Evolutionary conservation across 2,797 vertebrate species (phyloP).

Genomic region (Sebastes cheni): DNA sequence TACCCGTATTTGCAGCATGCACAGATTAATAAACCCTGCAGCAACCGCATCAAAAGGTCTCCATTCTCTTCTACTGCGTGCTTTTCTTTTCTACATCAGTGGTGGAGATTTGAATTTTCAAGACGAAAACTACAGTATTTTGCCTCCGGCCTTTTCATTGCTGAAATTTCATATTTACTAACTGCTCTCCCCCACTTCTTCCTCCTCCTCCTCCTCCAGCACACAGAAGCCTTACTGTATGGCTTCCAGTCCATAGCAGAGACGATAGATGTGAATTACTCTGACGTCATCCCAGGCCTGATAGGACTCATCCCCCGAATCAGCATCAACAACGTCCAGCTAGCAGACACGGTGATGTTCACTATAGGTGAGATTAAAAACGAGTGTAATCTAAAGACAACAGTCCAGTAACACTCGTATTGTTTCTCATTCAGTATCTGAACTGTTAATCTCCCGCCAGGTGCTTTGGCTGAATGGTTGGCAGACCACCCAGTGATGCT

Average conservation of each 20-base stretch:
- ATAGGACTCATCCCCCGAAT: conserved; percentile 98
- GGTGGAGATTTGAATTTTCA: no score
- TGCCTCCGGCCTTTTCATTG: neutral
- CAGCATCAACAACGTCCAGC: conserved; percentile 97
- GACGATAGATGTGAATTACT: conserved; percentile 98
- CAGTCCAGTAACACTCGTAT: neutral
- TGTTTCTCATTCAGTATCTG: neutral
- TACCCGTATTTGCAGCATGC: neutral
- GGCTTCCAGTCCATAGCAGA: conserved; percentile 99
- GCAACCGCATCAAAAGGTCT: neutral
- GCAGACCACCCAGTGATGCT: conserved; percentile 99
- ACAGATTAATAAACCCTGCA: neutral
- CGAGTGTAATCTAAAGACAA: neutral
- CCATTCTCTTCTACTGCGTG: neutral
- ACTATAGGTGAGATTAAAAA: conserved; percentile 87
- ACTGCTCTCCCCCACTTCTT: neutral
- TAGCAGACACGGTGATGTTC: conserved; percentile 98
- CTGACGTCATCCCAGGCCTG: conserved; percentile 95
- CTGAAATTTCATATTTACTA: neutral
- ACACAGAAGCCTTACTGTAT: conserved; percentile 95
- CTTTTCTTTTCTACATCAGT: neutral
- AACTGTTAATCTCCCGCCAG: conserved; percentile 68
- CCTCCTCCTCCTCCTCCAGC: conserved; percentile 76
- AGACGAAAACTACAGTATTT: neutral
- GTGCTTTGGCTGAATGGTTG: conserved; percentile 96